Percentiles rank a stretch among this genome's conserved stretches.
Conservation (phyloP, 2,797 vertebrate genomes). For the Darevskia nairensis region DNA sequence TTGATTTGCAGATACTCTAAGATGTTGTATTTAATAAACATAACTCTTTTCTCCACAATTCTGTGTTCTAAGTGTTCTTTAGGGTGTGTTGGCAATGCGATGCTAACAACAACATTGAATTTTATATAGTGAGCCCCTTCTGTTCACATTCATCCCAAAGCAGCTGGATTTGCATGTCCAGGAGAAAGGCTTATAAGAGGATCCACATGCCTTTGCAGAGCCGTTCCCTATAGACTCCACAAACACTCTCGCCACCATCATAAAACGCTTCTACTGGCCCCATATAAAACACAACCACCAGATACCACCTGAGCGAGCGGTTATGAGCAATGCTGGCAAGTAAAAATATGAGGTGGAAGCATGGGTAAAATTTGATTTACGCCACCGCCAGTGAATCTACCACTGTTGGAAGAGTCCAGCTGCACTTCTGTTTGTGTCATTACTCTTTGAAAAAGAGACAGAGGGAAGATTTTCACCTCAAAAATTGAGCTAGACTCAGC, state of each 20-base stretch:
- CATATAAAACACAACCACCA: background rate
- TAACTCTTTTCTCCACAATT: no score
- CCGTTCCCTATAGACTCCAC: background rate
- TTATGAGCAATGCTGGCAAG: constrained; percentile 53
- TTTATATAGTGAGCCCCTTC: background rate
- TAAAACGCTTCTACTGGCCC: background rate
- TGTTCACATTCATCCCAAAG: constrained; percentile 32
- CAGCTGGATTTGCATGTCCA: background rate
- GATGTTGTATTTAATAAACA: no score
- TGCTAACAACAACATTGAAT: background rate
- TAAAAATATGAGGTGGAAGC: constrained; percentile 16
- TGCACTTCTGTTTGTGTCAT: constrained; percentile 69
- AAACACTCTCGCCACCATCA: background rate
- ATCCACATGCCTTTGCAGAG: constrained; percentile 5
- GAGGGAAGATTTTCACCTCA: constrained; percentile 61
- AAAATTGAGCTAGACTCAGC: constrained; percentile 65
- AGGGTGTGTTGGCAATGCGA: background rate
- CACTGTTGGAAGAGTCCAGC: constrained; percentile 50
- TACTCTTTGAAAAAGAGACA: constrained; percentile 67
- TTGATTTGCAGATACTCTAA: no score
- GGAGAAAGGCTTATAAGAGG: background rate
- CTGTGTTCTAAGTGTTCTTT: no score
- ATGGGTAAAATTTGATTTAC: constrained; percentile 70
- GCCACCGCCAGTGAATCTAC: constrained; percentile 44
- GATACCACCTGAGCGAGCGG: constrained; percentile 12